Conservation (phyloP, 2,888 invertebrate species). For the Rotaria macrura region DNA sequence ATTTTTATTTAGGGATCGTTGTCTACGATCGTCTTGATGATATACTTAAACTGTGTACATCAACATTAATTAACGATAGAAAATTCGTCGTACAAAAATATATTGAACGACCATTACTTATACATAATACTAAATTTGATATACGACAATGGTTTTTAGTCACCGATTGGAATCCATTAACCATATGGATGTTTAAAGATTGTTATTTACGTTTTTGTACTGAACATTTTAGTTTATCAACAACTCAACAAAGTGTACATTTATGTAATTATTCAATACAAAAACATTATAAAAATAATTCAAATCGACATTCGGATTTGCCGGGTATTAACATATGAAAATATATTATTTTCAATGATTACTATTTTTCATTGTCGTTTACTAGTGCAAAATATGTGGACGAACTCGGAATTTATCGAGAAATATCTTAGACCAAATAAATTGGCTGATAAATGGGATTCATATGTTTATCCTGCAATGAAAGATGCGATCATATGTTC, state of each 20-base stretch:
- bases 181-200: conserved; percentile 83
- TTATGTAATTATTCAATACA: conserved; percentile 85
- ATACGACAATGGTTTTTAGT: conserved; percentile 89
- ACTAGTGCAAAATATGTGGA: conserved; percentile 69
- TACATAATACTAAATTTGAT: conserved; percentile 83
- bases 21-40: conserved; percentile 74
- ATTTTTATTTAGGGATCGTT: conserved; percentile 60
- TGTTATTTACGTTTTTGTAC: conserved; percentile 80
- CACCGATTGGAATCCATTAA: conserved; percentile 75
- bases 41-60: conserved; percentile 58
- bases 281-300: conserved; percentile 62
- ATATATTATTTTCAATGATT: too few species aligned
- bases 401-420: conserved; percentile 61
- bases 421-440: conserved; percentile 50
- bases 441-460: conserved; percentile 62
- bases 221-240: conserved; percentile 62
- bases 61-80: conserved; percentile 53
- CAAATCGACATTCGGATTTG: conserved; percentile 52
- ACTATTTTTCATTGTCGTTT: not conserved
- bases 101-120: conserved; percentile 75
- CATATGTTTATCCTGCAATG: conserved; percentile 71
- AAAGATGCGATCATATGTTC: conserved; percentile 69
- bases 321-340: conserved; percentile 51
- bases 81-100: conserved; percentile 84
- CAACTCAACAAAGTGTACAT: conserved; percentile 55